Evolutionary conservation across 2,113 vertebrate genomes (phyloP), one percentile per base, ranked within the genome.

Genomic region (Cygnus atratus): DNA sequence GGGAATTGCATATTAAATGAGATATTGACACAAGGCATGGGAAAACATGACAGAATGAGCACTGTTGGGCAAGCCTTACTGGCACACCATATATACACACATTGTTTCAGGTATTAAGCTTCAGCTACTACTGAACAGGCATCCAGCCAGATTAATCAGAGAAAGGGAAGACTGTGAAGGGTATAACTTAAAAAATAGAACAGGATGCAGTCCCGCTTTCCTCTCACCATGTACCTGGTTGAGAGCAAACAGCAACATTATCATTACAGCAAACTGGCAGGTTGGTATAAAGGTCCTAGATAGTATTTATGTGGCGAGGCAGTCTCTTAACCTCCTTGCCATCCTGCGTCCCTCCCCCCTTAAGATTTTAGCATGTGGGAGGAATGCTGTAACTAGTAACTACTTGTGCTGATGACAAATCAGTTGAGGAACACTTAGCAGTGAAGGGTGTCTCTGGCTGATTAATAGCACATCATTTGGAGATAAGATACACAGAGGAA

Each of bases 361-460:
- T n/a, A 29, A 81, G 29, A 29, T 84, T 92, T 29, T 50, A 84
- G 96, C 92, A 71, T 92, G 96, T 98, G 95, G 97, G 97, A 97
- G 97, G 96, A 96, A 85, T 90, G 90, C 93, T 95, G 78, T 95
- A 96, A 97, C 97, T 94, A 96, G 97, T 96, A 97, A 97, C 96
- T 97, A 84, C 97, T 97, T 98, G 97, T 95, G 95, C 95, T 94
- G 91, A 84, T 82, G 91, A 96, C 96, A 96, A 91, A 95, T 96
- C 92, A 97, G 96, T 96, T 95, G 93, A 97, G 90, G 94, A 96
- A 91, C 90, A 62, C 96, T 95, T 94, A 95, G 91, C 92, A 84
- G 46, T 92, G 96, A 96, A 97, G 91, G 88, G 88, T 95, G 96
- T 95, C 91, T 97, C 96, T 78, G 90, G 84, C 80, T 98, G 97